Evolutionary conservation across 2,888 invertebrate genomes (phyloP).

Genomic region (Micropterix aruncella): DNA sequence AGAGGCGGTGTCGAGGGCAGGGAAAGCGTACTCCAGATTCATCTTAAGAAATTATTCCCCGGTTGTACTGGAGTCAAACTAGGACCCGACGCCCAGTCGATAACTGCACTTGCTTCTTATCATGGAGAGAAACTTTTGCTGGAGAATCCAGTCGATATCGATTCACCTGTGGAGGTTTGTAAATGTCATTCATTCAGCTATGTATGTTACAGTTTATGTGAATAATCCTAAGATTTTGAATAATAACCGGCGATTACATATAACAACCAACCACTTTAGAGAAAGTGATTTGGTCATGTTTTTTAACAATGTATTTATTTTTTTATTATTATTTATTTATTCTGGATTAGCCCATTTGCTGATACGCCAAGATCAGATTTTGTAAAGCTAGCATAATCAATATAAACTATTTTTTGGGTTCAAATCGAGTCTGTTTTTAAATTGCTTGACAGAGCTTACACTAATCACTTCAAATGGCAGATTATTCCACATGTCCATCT

Average conservation of each 20-base stretch:
- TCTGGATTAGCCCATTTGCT: too few relatives aligned
- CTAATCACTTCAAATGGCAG: too few relatives aligned
- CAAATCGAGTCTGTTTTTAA: too few relatives aligned
- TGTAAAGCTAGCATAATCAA: too few relatives aligned
- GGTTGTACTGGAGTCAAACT: conserved; percentile 72
- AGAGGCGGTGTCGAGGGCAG: conserved; percentile 47
- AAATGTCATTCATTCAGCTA: conserved; percentile 2
- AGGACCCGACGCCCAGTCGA: conserved; percentile 32
- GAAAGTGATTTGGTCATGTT: background rate
- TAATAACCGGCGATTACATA: background rate
- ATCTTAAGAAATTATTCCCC: conserved; percentile 92
- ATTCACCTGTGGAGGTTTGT: conserved; percentile 61
- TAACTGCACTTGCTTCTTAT: conserved; percentile 59
- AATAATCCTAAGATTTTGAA: too few relatives aligned
- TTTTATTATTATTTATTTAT: too few relatives aligned
- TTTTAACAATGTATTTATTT: conserved; percentile 5
- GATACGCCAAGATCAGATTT: too few relatives aligned
- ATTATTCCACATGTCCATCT: too few relatives aligned
- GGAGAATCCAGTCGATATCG: conserved; percentile 52
- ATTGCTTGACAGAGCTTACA: too few relatives aligned
- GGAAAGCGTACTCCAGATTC: conserved; percentile 79
- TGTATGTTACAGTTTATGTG: background rate
- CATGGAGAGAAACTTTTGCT: conserved; percentile 62
- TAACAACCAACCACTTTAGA: background rate
- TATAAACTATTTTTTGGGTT: too few relatives aligned